Evolutionary conservation across 2,113 vertebrate genomes (phyloP).

Genomic region (Sigmodon hispidus): DNA sequence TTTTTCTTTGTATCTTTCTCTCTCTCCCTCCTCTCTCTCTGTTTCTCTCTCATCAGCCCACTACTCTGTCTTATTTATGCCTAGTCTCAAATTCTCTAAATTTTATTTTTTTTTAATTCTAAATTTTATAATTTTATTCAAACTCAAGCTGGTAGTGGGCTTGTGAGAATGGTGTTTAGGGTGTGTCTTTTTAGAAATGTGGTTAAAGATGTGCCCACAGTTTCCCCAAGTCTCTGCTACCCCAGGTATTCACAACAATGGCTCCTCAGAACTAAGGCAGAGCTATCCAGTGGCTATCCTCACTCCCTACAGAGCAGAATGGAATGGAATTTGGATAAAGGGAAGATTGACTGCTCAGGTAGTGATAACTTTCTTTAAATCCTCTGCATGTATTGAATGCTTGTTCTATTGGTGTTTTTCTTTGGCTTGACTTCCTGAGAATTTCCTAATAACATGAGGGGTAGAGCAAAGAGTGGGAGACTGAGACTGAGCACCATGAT

Average conservation of each 20-base stretch:
- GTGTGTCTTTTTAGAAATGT: not conserved
- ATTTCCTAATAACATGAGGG: not conserved
- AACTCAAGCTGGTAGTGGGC: not conserved
- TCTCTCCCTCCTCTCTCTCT: not conserved
- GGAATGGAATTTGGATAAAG: not conserved
- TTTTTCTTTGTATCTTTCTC: not conserved
- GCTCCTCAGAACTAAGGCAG: not conserved
- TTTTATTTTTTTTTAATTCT: not conserved
- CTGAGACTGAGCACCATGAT: not conserved
- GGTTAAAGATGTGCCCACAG: not conserved
- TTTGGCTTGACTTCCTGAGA: not conserved
- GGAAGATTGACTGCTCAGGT: not conserved
- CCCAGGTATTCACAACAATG: not conserved
- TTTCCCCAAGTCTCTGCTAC: not conserved
- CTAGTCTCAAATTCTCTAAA: not conserved
- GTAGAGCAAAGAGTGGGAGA: not conserved
- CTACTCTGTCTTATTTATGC: not conserved
- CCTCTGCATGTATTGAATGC: not conserved
- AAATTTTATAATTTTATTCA: not conserved
- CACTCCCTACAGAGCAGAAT: not conserved
- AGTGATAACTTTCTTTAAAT: not conserved
- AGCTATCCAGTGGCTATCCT: no score
- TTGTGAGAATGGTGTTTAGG: not conserved
- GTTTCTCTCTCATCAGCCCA: not conserved
- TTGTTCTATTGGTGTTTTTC: not conserved